These are phyloP conservation scores for Ophiodon elongatus DNA, from an alignment of 2,113 vertebrate genomes.

Conservation along the genomic window DNA sequence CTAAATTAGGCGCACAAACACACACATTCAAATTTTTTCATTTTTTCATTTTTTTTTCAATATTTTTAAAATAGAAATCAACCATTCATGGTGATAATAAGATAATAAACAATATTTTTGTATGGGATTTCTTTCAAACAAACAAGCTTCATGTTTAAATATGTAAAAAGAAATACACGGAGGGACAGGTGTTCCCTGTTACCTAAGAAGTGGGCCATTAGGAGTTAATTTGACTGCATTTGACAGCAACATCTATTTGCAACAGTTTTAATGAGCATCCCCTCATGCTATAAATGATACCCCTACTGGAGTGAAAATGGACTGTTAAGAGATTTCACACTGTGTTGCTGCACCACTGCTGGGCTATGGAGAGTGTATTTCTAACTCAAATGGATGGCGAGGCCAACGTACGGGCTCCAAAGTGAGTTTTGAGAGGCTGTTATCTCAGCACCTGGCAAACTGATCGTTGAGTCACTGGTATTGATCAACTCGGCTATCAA, in stretches of 20 bases:
- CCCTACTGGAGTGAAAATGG: constrained; percentile 50
- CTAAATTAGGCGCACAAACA: background rate
- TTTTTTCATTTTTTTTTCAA: too few species aligned
- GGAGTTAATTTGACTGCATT: constrained; percentile 27
- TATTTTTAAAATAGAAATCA: background rate
- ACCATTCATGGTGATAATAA: background rate
- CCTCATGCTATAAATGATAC: constrained; percentile 52
- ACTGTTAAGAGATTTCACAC: constrained; percentile 55
- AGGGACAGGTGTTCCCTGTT: background rate
- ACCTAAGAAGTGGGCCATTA: constrained; percentile 6
- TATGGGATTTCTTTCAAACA: background rate
- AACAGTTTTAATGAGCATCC: constrained; percentile 54
- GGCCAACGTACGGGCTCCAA: constrained; percentile 34
- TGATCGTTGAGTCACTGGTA: constrained; percentile 67
- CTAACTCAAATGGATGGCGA: constrained; percentile 42
- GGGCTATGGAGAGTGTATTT: constrained; percentile 16
- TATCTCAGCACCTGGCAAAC: constrained; percentile 73
- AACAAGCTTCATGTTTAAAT: background rate
- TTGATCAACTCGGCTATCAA: constrained; percentile 65
- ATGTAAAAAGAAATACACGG: background rate
- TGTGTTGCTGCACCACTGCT: constrained; percentile 42
- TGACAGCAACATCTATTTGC: constrained; percentile 36
- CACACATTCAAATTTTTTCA: too few species aligned
- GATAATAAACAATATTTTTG: background rate
- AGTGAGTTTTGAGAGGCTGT: constrained; percentile 65